Base-by-base conservation (phyloP, 2,113 vertebrate species). In the Hucho hucho region DNA sequence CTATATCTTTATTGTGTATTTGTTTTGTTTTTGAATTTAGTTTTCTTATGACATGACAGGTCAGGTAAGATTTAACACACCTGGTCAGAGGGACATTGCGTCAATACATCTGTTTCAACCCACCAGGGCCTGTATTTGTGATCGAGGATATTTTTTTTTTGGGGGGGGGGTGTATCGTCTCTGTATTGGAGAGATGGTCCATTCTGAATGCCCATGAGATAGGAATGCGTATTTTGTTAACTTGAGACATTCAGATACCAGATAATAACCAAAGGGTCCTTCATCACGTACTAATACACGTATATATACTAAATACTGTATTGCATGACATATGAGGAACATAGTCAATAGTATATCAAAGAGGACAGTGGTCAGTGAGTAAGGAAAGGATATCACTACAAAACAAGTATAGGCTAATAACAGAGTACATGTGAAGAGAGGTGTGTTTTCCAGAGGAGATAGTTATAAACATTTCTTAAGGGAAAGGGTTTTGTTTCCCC, bases 1-100 rank as follows among this genome's bases (percentile, higher is more conserved):
- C 72, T 83, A 28, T 76, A 68, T 79, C 61, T 79, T 87, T 67
- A 87, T 79, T 70, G 73, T 74, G 71, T 78, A 32, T 56, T 67
- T 43, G 9, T 3, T 67, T 4, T 67, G 18, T 67, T 65, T 65
- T 65, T 18, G 2, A 24, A 25, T 28, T 65, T 29, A 6, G 58
- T 24, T 65, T 65, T 29, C 22, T 12, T 4, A 65, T 28, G 7
- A 26, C 63, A 68, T 76, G 81, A 75, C 37, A 75, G 56, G 76
- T 65, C 73, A 43, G 37, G 37, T 43, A 43, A 11, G 37, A 43
- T 43, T 43, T 3, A 43, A 12, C 37, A 43, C 37, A 43, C 9
- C 37, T 43, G 37, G 9, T 2, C 9, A 43, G 37, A 43, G 37
- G 9, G 37, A 43, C 11, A 3, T 43, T 43, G 37, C 11, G 37